Percentiles rank a stretch among this genome's conserved stretches.
phyloP scores from a whole-genome alignment of 2,113 vertebrate species.

The Ascaphus truei region DNA sequence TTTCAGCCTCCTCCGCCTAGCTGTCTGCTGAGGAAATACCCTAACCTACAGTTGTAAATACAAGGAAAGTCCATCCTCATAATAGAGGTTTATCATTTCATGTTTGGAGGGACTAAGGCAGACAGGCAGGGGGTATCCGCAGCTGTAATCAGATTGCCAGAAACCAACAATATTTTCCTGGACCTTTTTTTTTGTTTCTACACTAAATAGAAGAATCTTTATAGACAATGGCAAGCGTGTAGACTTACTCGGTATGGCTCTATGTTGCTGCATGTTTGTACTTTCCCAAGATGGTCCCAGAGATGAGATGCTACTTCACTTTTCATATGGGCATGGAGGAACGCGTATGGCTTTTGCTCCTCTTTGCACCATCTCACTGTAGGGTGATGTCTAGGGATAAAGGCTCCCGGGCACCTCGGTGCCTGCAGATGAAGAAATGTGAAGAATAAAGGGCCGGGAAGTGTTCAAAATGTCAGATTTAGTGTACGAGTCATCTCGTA shows the following conservation, averaged over 20 bases:
- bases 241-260: background rate
- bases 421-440: background rate
- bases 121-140: constrained; percentile 5
- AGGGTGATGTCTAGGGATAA: background rate
- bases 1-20: too few relatives aligned
- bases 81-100: background rate
- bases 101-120: constrained; percentile 4
- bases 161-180: constrained; percentile 27
- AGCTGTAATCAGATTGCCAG: constrained; percentile 32
- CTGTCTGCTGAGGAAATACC: background rate
- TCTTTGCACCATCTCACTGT: too few relatives aligned
- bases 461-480: background rate
- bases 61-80: background rate
- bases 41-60: background rate
- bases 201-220: background rate
- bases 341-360: too few relatives aligned
- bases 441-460: background rate
- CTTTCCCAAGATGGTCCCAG: background rate
- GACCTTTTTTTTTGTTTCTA: constrained; percentile 16
- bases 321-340: too few relatives aligned
- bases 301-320: too few relatives aligned
- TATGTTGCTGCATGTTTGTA: background rate
- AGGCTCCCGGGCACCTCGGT: background rate
- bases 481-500: background rate
- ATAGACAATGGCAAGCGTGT: background rate